Base-by-base conservation (phyloP, 1,140 invertebrate genomes). In the Octopus sinensis region DNA sequence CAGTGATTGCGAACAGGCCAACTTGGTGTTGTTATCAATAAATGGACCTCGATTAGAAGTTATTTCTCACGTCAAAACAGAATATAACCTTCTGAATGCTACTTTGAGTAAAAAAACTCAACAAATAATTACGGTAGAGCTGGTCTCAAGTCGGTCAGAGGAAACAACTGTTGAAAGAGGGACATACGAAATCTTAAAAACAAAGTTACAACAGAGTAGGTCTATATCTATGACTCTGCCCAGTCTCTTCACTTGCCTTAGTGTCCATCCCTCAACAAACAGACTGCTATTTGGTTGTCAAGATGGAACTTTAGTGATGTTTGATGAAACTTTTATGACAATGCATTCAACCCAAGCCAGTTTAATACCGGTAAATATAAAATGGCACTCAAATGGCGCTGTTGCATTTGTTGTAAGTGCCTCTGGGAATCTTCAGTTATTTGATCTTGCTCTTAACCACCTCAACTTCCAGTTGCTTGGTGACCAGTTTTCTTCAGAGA, bases 1-100 rank as follows among this genome's bases (percentile, higher is more conserved):
- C 43, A 94, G 94, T 88, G 95, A 96, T 88, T 93, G 94, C 85
- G 95, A 96, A 90, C 92, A 94, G 85, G 94, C 95, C 54, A 96
- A 96, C 91, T 92, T 96, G 80, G 94, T 95, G 89, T 91, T 96
- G 5, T 94, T 95, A 85, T 92, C 92, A 82, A 85, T 94, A 62
- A 91, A 88, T 83, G 88, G 89, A 89, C 68, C 68, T 6, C 68
- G 13, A 53, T 83, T 89, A 71, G 87, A 90, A 79, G 82, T 90
- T 7, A 54, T 89, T 52, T 85, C 85, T 9, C 88, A 86, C 73
- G 84, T 84, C 9, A 88, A 86, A 79, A 90, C 88, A 83, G 89
- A 90, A 71, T 86, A 86, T 88, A 89, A 89, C 82, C 89, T 88
- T 7, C 43, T 89, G 3, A 80, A 85, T 84, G 85, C 84, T 7